phyloP scores from a whole-genome alignment of 2,888 invertebrate species.

The Ormyrus thymus region DNA sequence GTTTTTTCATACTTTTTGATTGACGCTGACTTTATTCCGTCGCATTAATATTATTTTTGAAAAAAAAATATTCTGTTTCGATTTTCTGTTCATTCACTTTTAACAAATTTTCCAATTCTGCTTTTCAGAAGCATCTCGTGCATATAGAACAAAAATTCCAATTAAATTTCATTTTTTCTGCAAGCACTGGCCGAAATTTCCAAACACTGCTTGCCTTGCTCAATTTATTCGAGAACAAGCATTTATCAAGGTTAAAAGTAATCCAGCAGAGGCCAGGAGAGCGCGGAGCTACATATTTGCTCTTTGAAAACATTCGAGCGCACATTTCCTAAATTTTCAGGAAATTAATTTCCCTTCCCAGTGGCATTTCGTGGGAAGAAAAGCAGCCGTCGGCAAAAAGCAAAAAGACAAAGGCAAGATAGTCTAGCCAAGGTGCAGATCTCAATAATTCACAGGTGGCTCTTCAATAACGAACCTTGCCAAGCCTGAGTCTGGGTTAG shows the following conservation, averaged over 20 bases:
- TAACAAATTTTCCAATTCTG: constrained; percentile 10
- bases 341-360: not conserved
- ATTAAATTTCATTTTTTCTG: constrained; percentile 37
- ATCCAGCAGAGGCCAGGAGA: not conserved
- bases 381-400: too few species aligned
- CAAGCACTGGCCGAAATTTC: constrained; percentile 27
- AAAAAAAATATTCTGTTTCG: too few species aligned
- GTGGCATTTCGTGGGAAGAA: too few species aligned
- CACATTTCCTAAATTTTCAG: not conserved
- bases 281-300: not conserved
- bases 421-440: constrained; percentile 1
- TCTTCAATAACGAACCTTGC: constrained; percentile 33
- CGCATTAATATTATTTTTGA: too few species aligned
- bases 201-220: constrained; percentile 1
- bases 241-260: constrained; percentile 23
- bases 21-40: too few species aligned
- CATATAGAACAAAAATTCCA: constrained; percentile 4
- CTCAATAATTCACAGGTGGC: constrained; percentile 40
- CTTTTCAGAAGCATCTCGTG: constrained; percentile 7
- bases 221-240: constrained; percentile 14
- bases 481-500: constrained; percentile 8
- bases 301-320: not conserved
- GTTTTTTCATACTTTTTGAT: too few species aligned
- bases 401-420: not conserved
- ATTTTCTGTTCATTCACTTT: constrained; percentile 3